Conservation (phyloP, 2,113 vertebrate genomes). For the Phainopepla nitens region DNA sequence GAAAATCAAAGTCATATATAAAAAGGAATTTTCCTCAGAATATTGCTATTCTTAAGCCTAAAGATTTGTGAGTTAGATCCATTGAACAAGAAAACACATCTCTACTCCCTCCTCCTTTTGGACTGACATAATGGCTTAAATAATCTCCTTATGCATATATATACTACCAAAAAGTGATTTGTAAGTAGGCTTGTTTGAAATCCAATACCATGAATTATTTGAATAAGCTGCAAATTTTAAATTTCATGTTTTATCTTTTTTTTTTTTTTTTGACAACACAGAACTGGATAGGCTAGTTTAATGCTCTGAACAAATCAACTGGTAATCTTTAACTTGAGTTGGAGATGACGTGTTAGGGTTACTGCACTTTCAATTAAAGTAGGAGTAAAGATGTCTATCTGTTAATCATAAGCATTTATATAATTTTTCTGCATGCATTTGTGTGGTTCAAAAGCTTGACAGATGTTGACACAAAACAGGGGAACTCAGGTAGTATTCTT, state of each 20-base stretch:
- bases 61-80: constrained; percentile 31
- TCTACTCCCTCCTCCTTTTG: not conserved
- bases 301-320: not conserved
- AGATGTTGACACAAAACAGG: not conserved
- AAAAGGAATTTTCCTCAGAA: constrained; percentile 1
- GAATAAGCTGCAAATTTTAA: not conserved
- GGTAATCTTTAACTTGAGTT: not conserved
- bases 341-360: not conserved
- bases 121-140: constrained; percentile 20
- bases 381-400: not conserved
- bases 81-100: constrained; percentile 27
- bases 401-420: not conserved
- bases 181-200: not conserved
- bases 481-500: not conserved
- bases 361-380: not conserved
- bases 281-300: too few relatives aligned
- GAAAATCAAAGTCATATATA: not conserved
- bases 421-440: not conserved
- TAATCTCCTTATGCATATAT: not conserved
- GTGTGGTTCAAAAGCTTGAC: not conserved
- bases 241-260: not conserved
- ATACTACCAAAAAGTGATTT: not conserved
- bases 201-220: not conserved
- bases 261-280: not conserved
- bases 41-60: constrained; percentile 49